Evolutionary conservation across 2,113 vertebrate species (phyloP).

Genomic region (Sylvilagus bachmani): DNA sequence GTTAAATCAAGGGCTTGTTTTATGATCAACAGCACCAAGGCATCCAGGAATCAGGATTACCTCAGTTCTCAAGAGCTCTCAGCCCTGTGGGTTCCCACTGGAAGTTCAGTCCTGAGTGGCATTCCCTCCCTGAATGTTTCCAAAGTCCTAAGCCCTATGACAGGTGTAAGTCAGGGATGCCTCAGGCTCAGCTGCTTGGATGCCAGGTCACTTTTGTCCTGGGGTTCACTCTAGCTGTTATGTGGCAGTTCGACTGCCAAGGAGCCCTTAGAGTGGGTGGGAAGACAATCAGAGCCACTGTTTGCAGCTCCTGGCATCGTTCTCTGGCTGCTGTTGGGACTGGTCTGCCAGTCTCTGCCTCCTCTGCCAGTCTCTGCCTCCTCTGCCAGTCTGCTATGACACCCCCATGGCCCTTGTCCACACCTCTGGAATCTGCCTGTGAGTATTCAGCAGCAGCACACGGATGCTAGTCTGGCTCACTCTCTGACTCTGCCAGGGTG

Average conservation of each 20-base stretch:
- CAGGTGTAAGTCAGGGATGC: not conserved
- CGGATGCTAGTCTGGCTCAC: not conserved
- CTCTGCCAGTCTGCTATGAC: not conserved
- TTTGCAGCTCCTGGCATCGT: not conserved
- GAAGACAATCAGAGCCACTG: too few relatives aligned
- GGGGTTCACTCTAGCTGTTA: not conserved
- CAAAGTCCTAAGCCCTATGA: not conserved
- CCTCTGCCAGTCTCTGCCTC: too few relatives aligned
- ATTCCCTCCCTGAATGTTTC: not conserved
- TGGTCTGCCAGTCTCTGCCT: too few relatives aligned
- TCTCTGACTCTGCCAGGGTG: not conserved
- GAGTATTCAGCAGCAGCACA: too few relatives aligned
- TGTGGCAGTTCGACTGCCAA: not conserved
- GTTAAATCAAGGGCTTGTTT: not conserved
- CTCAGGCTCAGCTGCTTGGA: not conserved
- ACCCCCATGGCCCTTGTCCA: not conserved
- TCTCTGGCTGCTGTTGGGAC: not conserved
- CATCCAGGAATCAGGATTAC: not conserved
- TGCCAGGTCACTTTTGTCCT: not conserved
- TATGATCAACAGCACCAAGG: not conserved
- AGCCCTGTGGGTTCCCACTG: too few relatives aligned
- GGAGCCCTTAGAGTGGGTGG: too few relatives aligned
- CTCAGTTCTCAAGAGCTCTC: not conserved
- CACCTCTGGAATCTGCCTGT: not conserved
- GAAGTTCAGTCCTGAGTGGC: not conserved